Conservation (phyloP, 2,888 invertebrate genomes). For the Apomyelois bistriatella region DNA sequence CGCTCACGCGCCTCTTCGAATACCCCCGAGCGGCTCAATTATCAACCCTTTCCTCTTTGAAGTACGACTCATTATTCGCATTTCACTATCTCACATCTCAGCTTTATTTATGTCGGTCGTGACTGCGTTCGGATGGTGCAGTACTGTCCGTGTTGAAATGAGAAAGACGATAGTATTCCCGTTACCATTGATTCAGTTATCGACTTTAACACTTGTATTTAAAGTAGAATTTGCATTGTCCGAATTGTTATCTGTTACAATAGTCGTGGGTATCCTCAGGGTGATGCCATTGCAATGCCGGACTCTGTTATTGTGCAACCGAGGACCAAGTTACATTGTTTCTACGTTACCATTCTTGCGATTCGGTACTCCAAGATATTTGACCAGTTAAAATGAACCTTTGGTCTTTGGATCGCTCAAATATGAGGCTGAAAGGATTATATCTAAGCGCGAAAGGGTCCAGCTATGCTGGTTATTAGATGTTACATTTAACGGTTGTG, state of each 20-base stretch:
- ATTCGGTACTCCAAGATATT: conserved; percentile 26
- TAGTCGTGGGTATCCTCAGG: conserved; percentile 34
- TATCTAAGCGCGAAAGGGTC: conserved; percentile 20
- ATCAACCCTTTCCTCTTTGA: conserved; percentile 26
- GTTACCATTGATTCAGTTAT: conserved; percentile 15
- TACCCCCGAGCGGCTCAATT: conserved; percentile 27
- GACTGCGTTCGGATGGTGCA: conserved; percentile 43
- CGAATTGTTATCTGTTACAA: conserved; percentile 25
- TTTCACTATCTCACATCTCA: conserved; percentile 41
- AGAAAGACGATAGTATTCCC: conserved; percentile 40
- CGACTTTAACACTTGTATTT: conserved; percentile 18
- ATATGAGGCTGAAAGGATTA: conserved; percentile 15
- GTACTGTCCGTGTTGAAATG: conserved; percentile 55
- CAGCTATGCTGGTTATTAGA: conserved; percentile 29
- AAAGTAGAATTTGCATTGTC: neutral
- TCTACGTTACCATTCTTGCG: conserved; percentile 32
- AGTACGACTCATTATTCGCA: conserved; percentile 32
- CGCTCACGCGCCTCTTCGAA: conserved; percentile 58
- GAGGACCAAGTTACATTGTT: conserved; percentile 46
- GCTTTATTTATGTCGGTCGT: conserved; percentile 73
- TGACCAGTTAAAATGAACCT: conserved; percentile 22
- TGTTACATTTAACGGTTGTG: conserved; percentile 41
- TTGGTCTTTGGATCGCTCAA: neutral
- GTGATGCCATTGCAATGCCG: conserved; percentile 39
- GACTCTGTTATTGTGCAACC: conserved; percentile 52